A percentile compares a stretch with the other conserved stretches of the same genome.
These are phyloP conservation scores for Prionailurus viverrinus DNA, from an alignment of 2,113 vertebrate species.

Conservation along the genomic window DNA sequence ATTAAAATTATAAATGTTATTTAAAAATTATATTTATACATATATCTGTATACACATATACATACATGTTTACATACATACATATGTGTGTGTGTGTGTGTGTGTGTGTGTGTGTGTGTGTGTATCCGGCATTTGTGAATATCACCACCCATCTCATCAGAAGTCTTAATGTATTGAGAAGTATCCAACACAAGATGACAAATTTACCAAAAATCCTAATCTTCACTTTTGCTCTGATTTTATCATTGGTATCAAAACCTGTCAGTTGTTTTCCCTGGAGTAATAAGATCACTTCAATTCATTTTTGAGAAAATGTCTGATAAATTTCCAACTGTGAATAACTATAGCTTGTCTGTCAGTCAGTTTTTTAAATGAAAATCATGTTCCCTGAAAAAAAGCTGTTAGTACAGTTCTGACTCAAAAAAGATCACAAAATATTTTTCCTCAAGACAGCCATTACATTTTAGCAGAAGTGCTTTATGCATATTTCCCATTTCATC, in stretches of 20 bases:
- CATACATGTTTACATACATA: neutral
- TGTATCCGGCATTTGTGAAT: neutral
- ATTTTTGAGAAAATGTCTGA: neutral
- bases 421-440: neutral
- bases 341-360: neutral
- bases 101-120: too few species aligned
- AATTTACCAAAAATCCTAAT: neutral
- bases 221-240: neutral
- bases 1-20: neutral
- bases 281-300: constrained; percentile 15
- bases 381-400: neutral
- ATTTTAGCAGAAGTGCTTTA: neutral
- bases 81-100: too few species aligned
- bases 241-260: neutral
- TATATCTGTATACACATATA: neutral
- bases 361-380: neutral
- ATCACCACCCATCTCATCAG: neutral
- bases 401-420: neutral
- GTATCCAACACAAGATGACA: neutral
- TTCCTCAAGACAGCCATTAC: neutral
- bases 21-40: neutral
- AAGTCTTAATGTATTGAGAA: neutral
- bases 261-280: neutral
- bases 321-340: neutral
- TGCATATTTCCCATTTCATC: neutral